phyloP scores from a whole-genome alignment of 2,113 vertebrate species.

The Macheiramphus alcinus region DNA sequence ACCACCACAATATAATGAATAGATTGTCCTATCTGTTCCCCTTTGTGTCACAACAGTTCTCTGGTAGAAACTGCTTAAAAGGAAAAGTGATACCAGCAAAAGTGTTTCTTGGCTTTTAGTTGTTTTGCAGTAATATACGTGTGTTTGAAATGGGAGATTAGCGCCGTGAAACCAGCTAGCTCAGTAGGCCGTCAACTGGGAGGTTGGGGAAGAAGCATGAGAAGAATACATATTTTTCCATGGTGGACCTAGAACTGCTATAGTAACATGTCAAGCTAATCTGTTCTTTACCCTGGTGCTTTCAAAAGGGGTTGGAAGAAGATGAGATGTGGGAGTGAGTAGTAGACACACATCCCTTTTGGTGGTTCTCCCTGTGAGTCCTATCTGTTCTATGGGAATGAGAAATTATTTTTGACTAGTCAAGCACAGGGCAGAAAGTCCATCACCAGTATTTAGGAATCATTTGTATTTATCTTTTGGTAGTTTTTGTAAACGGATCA shows the following conservation, averaged over 20 bases:
- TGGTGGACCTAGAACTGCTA: not conserved
- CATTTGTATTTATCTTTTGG: not conserved
- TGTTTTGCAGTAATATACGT: not conserved
- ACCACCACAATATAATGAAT: not conserved
- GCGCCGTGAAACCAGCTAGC: not conserved
- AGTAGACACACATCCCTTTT: not conserved
- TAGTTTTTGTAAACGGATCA: not conserved
- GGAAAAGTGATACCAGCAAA: not conserved
- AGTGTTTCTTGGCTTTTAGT: not conserved
- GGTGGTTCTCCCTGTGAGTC: not conserved
- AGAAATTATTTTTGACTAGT: not conserved
- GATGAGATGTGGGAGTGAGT: not conserved
- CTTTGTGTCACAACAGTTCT: not conserved
- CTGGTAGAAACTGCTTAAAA: not conserved
- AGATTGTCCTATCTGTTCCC: not conserved
- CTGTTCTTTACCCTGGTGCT: not conserved
- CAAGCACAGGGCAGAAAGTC: not conserved
- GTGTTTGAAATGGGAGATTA: not conserved
- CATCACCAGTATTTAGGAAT: not conserved
- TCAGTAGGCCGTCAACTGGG: not conserved
- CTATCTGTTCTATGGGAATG: not conserved
- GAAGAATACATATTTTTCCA: not conserved
- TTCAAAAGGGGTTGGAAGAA: not conserved
- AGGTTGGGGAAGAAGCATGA: not conserved
- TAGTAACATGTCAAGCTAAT: not conserved